Evolutionary conservation across 1,140 invertebrate species (phyloP), one percentile per base, ranked within the genome.

Genomic region (Wiebesia pumilae): DNA sequence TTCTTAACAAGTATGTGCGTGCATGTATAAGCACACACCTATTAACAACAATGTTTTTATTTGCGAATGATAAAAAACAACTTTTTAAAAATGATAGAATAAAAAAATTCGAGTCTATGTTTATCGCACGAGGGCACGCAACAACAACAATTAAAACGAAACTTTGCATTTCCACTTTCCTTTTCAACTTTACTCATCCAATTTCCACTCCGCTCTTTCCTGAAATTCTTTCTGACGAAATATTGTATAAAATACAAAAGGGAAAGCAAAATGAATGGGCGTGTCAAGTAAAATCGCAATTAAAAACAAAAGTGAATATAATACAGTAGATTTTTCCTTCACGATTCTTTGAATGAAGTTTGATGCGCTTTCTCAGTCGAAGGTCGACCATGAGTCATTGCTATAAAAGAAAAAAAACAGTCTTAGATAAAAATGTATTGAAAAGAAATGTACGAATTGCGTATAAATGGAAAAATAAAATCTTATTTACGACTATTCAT

Each of bases 321-420:
- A 85, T 91, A 92, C 90, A 90, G 89, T 90, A 90, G 89, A 90
- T 91, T 90, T 91, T 90, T 91, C 91, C 83, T 85, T 90, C 88
- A 89, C 90, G 85, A 90, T 89, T 90, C 92, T 93, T 93, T 92
- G 92, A 93, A 93, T 90, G 91, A 93, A 93, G 89, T 92, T 91
- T 91, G 90, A 90, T 91, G 90, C 88, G 83, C 80, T 87, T 88
- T 87, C 73, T 69, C 78, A 84, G 82, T 81, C 30, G 58, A 65
- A 84, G 40, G 40, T 81, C 71, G 77, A 81, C 62, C 27, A 83
- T 78, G 65, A 47, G 71, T 86, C 80, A 83, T 58, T 78, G 40
- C 33, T 81, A 81, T 75, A 84, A 40, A 30, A 33, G 40, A 77
- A 75, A 38, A 84, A 62, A 75, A 79, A 80, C 19, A 81, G n/a